Evolutionary conservation across 2,113 vertebrate species (phyloP), one percentile per base, ranked within the genome.

Genomic region (Notarius lentiginosus): DNA sequence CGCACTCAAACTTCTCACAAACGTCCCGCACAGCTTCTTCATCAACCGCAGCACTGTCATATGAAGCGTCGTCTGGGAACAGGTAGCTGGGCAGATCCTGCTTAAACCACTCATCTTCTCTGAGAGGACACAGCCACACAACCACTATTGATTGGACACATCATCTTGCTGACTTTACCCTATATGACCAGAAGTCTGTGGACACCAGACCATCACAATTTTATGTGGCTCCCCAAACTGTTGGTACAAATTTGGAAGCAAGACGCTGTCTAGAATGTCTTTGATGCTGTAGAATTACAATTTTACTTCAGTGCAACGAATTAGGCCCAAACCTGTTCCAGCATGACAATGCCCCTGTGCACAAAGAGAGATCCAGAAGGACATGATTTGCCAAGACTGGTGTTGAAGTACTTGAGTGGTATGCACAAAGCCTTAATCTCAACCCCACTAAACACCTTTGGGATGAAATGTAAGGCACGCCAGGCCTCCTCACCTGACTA

Each of bases 71-170:
- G 93, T 99, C 98, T 0, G 98, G 98, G 93, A 99, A 99, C 86
- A 99, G 94, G 94, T 99, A 99, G 86, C 93, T 96, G 79, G 98
- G 97, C 86, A 99, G 95, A 92, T 99, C 97, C 93, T 97, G 96
- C 88, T 98, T 99, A 92, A 99, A 99, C 98, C 98, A 99, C 91
- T 99, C 98, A 0, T 99, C 95, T 15, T 99, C 98, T 94, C 98
- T 99, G 93, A 72, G 76, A 18, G 83, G 80, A n/a, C 47, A 34
- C 1, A 79, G 55, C 72, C 27, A 56, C 58, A 60, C 1, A 58
- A 58, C 17, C 27, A 58, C 9, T 6, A 41, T 41, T 41, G 41
- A 58, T 10, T 30, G 2, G 53, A 34, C 41, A 55, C n/a, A 58
- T 58, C 3, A 58, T 5, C 4, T 18, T 58, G 27, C 27, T 79